Base-by-base conservation (phyloP, 2,797 vertebrate species). In the Enteromius argenteus region DNA sequence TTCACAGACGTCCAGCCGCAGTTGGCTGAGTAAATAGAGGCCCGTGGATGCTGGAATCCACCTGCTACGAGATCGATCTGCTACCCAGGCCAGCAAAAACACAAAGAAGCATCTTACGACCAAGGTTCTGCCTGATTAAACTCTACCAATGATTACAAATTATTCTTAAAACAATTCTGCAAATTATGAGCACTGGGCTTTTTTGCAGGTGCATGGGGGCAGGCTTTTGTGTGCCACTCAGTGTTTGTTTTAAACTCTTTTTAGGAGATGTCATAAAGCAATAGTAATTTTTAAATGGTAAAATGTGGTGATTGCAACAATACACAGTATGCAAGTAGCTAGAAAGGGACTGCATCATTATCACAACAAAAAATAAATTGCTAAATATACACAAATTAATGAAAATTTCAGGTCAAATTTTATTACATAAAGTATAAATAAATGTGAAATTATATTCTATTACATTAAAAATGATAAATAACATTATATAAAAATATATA, bases 11-110 rank as follows among this genome's bases (percentile, higher is more conserved):
- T 91, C 91, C 91, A 90, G 90, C 30, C 92, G 91, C 90, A 90
- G 91, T 89, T 93, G 91, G 88, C 88, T 85, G 88, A 90, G 91
- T 92, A 94, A 92, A 95, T 92, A 93, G 93, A 94, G 88, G 89
- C 84, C 90, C 76, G 37, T 87, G 76, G 91, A 89, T 88, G 91
- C 84, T 60, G 64, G 78, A 76, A 71, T 79, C 30, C 19, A 46
- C 76, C 81, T 66, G 77, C 72, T 66, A 89, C 86, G 87, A 91
- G 91, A 90, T 90, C 88, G 89, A 92, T 95, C 74, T 93, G 93
- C 77, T n/a, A 69, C 87, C 86, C 91, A 90, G 91, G 92, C 95
- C 95, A 94, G 92, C 89, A 88, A 89, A 84, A 78, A 23, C 44
- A n/a, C 51, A 21, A 21, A 44, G 9, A 44, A 32, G 37, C 15